Base-by-base conservation (phyloP, 2,113 vertebrate species). In the Tursiops truncatus region DNA sequence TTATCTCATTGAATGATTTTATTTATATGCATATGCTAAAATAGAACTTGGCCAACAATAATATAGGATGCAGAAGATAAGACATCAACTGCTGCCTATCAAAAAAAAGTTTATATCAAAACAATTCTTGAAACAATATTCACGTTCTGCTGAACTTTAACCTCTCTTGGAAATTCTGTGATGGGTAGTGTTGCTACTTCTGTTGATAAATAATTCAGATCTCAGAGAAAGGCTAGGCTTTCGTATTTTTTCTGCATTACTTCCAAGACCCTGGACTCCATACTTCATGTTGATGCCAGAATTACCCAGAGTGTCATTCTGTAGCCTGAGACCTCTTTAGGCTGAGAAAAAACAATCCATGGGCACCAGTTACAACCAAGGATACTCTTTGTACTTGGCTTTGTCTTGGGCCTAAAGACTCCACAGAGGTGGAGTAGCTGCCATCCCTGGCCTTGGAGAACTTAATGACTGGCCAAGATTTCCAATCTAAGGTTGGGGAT, bases 1-100 rank as follows among this genome's bases (percentile, higher is more conserved):
- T 86, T 93, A 97, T 95, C 81, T 98, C 95, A 97, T 76, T 96
- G 85, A 97, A 89, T 95, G 91, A 50, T 94, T 95, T 97, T 94
- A 96, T 96, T 97, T 97, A 87, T 95, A 96, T 36, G 28, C 28
- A 79, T 73, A 77, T 67, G 53, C 68, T 96, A 80, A 97, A 96
- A 87, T 95, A 95, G 88, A 94, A 92, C 28, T 65, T 95, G 79
- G 79, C 73, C 63, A 92, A 93, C 8, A 86, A 56, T 80, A 80
- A 80, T 8, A 58, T 26, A 95, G 68, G 68, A 95, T 94, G 73
- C 77, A 96, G 84, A 95, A 97, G 96, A 94, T 89, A 95, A 95
- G 47, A 91, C 47, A 38, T 83, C 20, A 8, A 53, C 60, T 89
- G 21, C 28, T 94, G 79, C 77, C 85, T 79, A 94, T 91, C 89